These are phyloP conservation scores for Sphaerophoria taeniata DNA, from an alignment of 2,888 invertebrate genomes.

Conservation along the genomic window DNA sequence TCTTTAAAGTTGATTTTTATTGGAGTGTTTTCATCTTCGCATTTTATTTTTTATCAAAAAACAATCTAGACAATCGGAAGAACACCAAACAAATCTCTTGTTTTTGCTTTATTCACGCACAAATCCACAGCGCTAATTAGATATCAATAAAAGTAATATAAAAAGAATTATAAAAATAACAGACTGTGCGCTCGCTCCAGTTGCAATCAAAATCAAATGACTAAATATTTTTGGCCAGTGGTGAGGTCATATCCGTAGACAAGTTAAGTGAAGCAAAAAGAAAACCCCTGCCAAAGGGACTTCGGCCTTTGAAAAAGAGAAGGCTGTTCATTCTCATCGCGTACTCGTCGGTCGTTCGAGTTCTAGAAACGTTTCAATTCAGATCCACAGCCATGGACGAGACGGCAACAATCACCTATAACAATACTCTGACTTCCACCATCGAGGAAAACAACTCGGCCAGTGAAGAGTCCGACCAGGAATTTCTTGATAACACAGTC, in stretches of 20 bases:
- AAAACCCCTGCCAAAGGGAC: conserved; percentile 17
- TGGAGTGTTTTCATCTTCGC: conserved; percentile 39
- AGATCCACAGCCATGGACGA: conserved; percentile 47
- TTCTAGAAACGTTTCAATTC: background rate
- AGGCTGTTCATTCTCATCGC: too few species aligned
- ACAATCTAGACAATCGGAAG: conserved; percentile 34
- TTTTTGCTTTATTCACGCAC: conserved; percentile 34
- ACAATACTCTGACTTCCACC: conserved; percentile 30
- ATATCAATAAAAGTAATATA: conserved; percentile 57
- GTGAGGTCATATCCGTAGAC: conserved; percentile 62
- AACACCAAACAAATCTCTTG: conserved; percentile 12
- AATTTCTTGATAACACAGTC: conserved; percentile 87
- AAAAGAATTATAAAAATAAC: background rate
- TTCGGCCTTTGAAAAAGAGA: too few species aligned
- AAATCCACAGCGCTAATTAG: conserved; percentile 47
- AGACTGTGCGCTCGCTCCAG: conserved; percentile 49
- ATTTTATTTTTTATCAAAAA: conserved; percentile 18
- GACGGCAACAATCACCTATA: conserved; percentile 37
- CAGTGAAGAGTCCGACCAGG: conserved; percentile 90
- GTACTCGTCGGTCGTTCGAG: background rate
- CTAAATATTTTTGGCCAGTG: conserved; percentile 57
- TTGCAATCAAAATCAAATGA: conserved; percentile 68
- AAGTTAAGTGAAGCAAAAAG: background rate
- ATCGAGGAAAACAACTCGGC: conserved; percentile 73
- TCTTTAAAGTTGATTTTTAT: conserved; percentile 37